These are phyloP conservation scores for Venturia canescens DNA, from an alignment of 1,140 invertebrate genomes.

Conservation along the genomic window DNA sequence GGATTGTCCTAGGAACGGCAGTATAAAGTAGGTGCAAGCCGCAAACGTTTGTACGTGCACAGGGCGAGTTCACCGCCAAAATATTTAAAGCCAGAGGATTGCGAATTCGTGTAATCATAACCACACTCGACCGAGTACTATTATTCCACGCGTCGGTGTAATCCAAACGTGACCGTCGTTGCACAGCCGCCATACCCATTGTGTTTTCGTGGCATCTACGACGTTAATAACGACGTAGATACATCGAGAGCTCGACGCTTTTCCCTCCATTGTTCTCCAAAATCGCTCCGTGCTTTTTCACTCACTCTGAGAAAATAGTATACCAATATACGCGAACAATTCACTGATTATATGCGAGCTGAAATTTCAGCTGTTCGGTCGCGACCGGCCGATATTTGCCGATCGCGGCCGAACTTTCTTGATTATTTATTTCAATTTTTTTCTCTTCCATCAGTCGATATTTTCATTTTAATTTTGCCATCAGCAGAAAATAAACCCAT, in stretches of 20 bases:
- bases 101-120: conserved; percentile 20
- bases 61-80: background rate
- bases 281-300: background rate
- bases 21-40: conserved; percentile 4
- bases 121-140: background rate
- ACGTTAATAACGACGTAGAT: conserved; percentile 9
- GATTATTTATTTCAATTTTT: too few species aligned
- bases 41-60: background rate
- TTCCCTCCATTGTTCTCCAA: background rate
- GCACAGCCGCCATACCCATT: background rate
- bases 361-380: background rate
- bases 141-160: background rate
- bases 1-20: background rate
- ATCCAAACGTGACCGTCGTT: conserved; percentile 7
- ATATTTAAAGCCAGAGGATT: background rate
- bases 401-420: background rate
- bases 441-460: too few species aligned
- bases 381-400: too few species aligned
- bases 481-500: too few species aligned
- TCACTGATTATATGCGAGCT: background rate
- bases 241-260: background rate
- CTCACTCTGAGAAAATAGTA: background rate
- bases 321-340: background rate
- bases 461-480: too few species aligned
- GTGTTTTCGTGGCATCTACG: background rate